Evolutionary conservation across 2,797 vertebrate species (phyloP), one percentile per base, ranked within the genome.

Genomic region (Geotrypetes seraphini): DNA sequence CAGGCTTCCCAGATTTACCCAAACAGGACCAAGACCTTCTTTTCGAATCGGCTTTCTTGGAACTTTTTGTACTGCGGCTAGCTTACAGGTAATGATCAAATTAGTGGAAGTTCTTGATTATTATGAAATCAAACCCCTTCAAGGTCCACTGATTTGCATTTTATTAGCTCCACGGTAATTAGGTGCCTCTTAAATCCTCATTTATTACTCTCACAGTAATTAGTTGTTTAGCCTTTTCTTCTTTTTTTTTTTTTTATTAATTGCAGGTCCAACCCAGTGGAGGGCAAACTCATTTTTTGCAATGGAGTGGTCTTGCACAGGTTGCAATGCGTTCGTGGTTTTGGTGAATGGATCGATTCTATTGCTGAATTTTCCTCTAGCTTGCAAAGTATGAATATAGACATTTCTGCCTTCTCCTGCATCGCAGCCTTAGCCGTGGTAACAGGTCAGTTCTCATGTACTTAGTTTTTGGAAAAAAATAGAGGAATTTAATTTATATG

Each of bases 251-350:
- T 68, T 73, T 63, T 57, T 69, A 47, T 85, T 78, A 83, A 84
- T 78, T 82, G 50, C 85, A 98, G 96, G 83, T 97, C 96, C 66
- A 99, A 96, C 67, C 92, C 96, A 4, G 89, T 90, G 77, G 96
- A 99, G 78, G 93, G 94, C 50, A 98, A 99, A 72, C 91, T 99
- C 55, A 99, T 99, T 66, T 99, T 99, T 84, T 99, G 96, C 77
- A 97, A 92, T 40, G 96, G 93, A 32, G 92, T 91, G 48, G 96
- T 99, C 52, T 69, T 97, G 60, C 92, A 99, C 88, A 84, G 93
- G 82, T 66, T 96, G 71, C 94, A 98, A 78, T 97, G 96, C 49
- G 90, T 99, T 37, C 96, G 96, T 8, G 96, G 96, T 49, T 99
- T 99, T 39, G 96, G 96, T 31, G 95, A 99, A 73, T 99, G 96